A percentile compares a stretch with the other conserved stretches of the same genome.
Conservation (phyloP, 2,888 invertebrate species). For the Brassicogethes aeneus region DNA sequence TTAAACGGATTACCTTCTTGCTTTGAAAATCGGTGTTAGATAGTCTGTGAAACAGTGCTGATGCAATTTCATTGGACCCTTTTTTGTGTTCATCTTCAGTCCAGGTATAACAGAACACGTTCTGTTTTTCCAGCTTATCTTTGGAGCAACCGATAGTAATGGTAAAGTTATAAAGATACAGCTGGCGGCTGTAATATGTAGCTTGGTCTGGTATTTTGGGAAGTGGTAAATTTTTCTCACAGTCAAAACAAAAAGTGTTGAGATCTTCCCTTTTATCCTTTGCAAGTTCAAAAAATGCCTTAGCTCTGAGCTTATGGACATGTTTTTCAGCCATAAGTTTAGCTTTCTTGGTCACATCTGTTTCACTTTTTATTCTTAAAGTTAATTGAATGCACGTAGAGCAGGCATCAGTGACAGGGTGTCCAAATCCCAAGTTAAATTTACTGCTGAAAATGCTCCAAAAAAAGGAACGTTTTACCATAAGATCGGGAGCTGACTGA, state of each 20-base stretch:
- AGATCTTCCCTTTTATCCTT: slow-evolving; percentile 16
- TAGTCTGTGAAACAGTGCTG: slow-evolving; percentile 18
- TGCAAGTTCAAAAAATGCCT: slow-evolving; percentile 22
- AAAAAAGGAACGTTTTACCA: slow-evolving; percentile 14
- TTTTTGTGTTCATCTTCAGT: slow-evolving; percentile 25
- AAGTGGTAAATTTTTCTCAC: slow-evolving; percentile 20
- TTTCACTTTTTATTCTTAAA: slow-evolving; percentile 20
- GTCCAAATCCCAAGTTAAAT: slow-evolving; percentile 23
- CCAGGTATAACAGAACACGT: slow-evolving; percentile 22
- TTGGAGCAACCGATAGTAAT: slow-evolving; percentile 12
- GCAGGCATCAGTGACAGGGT: slow-evolving; percentile 20
- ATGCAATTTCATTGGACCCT: slow-evolving; percentile 28
- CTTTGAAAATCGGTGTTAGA: slow-evolving; percentile 7
- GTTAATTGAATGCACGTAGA: slow-evolving; percentile 22
- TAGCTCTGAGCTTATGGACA: slow-evolving; percentile 20
- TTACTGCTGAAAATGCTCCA: slow-evolving; percentile 20
- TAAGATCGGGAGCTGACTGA: slow-evolving; percentile 9
- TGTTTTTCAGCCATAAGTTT: slow-evolving; percentile 18
- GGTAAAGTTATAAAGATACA: slow-evolving; percentile 15
- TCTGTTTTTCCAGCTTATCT: slow-evolving; percentile 6
- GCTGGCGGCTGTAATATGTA: slow-evolving; percentile 12
- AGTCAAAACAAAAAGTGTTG: slow-evolving; percentile 24
- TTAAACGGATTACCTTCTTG: slow-evolving; percentile 17
- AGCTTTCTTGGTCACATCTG: slow-evolving; percentile 14
- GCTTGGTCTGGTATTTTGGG: slow-evolving; percentile 22